Evolutionary conservation across 2,888 invertebrate species (phyloP), one percentile per base, ranked within the genome.

Genomic region (Anarsia innoxiella): DNA sequence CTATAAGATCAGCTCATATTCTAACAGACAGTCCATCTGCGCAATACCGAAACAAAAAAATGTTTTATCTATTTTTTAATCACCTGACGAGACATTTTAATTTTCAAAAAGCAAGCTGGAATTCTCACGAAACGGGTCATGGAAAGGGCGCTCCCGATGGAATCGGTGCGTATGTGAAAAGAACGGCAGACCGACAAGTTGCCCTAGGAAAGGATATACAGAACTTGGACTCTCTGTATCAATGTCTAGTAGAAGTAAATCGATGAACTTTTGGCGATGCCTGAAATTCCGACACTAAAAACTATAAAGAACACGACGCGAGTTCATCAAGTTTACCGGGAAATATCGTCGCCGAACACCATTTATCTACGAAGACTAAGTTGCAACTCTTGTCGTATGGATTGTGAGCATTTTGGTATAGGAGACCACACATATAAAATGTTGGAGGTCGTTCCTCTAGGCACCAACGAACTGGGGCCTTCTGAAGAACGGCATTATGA

Each of bases 101-200:
- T 25, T 4, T 25, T 3, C 5, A 25, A 4, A 25, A 25, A 9
- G 5, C n/a, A 4, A 33, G 48, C 6, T 68, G 65, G 66, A 63
- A 63, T 36, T 70, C 45, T 45, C 52, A 49, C 23, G 66, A 68
- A 46, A 54, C 56, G 9, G 60, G 64, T 4, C 59, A 59, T 40
- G 60, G 64, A 1, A 62, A 64, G 37, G 62, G 59, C n/a, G 58
- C 61, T 27, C 56, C 62, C 2, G 59, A 63, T 53, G 61, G 61
- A 36, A 42, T 65, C 29, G 60, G 63, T 9, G 65, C 53, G 10
- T 48, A 46, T 3, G 59, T 58, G 39, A 66, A 69, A 38, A 36
- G 61, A 51, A 62, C 56, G 8, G 62, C 64, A 31, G 56, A 66
- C 40, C 32, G 45, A 42, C 39, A 59, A 2, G 49, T 66, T 15